Percentiles rank a stretch among this genome's conserved stretches.
Evolutionary conservation across 1,140 invertebrate genomes (phyloP).

Genomic region (Neoseiulus cucumeris): DNA sequence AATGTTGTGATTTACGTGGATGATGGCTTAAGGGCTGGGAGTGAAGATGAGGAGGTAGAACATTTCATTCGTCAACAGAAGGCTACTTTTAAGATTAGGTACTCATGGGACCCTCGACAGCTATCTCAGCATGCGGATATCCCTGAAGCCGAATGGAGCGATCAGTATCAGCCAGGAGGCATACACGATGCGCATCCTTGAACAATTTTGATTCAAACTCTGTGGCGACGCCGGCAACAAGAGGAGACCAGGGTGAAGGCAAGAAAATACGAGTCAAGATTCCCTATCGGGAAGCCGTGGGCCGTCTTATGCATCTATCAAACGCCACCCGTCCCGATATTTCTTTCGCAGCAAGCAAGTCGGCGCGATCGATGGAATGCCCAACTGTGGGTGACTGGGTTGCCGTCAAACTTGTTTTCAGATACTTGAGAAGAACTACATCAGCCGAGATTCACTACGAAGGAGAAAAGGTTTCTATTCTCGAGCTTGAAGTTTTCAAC

Average conservation of each 20-base stretch:
- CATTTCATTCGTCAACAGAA: conserved; percentile 2
- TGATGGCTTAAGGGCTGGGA: conserved; percentile 13
- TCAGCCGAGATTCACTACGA: conserved; percentile 16
- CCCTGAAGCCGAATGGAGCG: not conserved
- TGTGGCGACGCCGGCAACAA: conserved; percentile 13
- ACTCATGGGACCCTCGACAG: not conserved
- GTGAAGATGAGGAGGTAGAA: not conserved
- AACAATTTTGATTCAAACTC: conserved; percentile 16
- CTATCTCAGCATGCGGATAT: conserved; percentile 13
- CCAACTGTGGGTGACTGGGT: conserved; percentile 19
- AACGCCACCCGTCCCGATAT: conserved; percentile 29
- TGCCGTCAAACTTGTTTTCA: conserved; percentile 22
- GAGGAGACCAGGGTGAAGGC: not conserved
- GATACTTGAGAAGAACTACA: conserved; percentile 20
- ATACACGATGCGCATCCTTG: conserved; percentile 14
- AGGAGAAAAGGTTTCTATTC: no score
- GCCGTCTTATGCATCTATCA: conserved; percentile 25
- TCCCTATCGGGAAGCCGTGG: conserved; percentile 19
- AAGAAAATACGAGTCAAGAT: not conserved
- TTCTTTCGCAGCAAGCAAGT: conserved; percentile 22
- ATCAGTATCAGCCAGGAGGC: conserved; percentile 12
- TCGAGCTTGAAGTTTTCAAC: no score
- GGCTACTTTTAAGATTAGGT: conserved; percentile 13
- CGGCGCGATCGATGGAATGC: not conserved
- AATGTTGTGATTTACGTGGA: conserved; percentile 13